phyloP scores from a whole-genome alignment of 2,888 invertebrate genomes.

The Xestoiulus laeticollis region DNA sequence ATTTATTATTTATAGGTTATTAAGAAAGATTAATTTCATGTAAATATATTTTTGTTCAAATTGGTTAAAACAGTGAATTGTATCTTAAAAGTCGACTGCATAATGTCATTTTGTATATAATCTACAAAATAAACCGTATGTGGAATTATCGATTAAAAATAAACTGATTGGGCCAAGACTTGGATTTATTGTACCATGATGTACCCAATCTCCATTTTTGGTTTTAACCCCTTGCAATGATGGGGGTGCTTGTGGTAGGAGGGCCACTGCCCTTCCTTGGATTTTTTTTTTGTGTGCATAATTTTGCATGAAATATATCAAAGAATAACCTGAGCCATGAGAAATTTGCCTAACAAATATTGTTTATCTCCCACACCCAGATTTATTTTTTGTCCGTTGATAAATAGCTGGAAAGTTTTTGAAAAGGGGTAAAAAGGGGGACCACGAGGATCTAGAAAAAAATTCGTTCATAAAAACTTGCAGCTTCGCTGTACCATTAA shows the following conservation, averaged over 20 bases:
- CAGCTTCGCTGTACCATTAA: background rate
- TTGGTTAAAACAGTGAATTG: too few relatives aligned
- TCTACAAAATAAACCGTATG: background rate
- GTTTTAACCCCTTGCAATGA: background rate
- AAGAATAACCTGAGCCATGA: background rate
- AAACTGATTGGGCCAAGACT: too few relatives aligned
- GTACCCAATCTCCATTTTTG: background rate
- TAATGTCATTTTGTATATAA: too few relatives aligned
- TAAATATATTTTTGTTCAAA: too few relatives aligned
- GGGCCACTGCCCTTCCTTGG: background rate
- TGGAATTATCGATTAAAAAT: too few relatives aligned
- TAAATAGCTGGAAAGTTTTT: slow-evolving; percentile 18
- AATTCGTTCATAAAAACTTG: slow-evolving; percentile 15
- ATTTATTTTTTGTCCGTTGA: background rate
- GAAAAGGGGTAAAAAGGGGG: slow-evolving; percentile 21
- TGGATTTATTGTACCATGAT: background rate
- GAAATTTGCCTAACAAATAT: background rate
- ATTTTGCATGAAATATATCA: background rate
- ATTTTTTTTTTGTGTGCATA: background rate
- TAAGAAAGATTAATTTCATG: too few relatives aligned
- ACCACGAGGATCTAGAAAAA: background rate
- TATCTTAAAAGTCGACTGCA: too few relatives aligned
- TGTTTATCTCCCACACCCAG: slow-evolving; percentile 33
- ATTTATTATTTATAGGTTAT: too few relatives aligned
- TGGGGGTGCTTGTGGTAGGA: background rate